Base-by-base conservation (phyloP, 2,797 vertebrate genomes). In the Pyrocephalus nanus region DNA sequence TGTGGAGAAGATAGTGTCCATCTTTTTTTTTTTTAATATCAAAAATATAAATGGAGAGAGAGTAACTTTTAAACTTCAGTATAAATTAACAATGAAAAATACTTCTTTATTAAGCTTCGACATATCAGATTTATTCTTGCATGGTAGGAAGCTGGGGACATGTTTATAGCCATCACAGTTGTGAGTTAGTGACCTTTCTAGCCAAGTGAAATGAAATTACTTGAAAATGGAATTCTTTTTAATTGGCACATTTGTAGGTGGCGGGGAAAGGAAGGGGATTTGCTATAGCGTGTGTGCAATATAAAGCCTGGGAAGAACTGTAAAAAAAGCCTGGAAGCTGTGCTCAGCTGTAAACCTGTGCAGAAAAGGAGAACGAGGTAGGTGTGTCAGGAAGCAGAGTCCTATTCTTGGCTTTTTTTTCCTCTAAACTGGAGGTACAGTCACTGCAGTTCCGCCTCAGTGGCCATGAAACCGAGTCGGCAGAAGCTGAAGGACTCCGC, bases 401-500 rank as follows among this genome's bases (percentile, higher is more conserved):
- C 96, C 86, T 95, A 93, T 95, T 96, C 94, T 92, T 47, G 14
- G 96, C 84, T 94, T 93, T 92, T 96, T 93, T 93, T 77, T 57
- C 76, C 90, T 94, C 97, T 96, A 97, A 98, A 98, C 98, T 97
- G 96, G 97, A 98, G 98, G 98, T 98, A 97, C 95, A 96, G 97
- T 98, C 97, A 95, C 97, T 96, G 96, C 97, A 95, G 98, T 98
- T 98, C 97, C 95, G 98, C 98, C 98, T 98, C 98, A 98, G 72
- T 97, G 98, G 96, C 97, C 98, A 97, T 97, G 98, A 98, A 98
- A 98, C 98, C 98, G 96, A 98, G 98, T 98, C 98, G 97, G 98
- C 98, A 98, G 98, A 98, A 98, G 96, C 98, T 99, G 98, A 98
- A 98, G 98, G 98, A 98, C 98, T 97, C 96, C 94, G 98, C 97